Percentiles rank a stretch among this genome's conserved stretches.
These are phyloP conservation scores for Bibio marci DNA, from an alignment of 2,888 invertebrate genomes.

Conservation along the genomic window DNA sequence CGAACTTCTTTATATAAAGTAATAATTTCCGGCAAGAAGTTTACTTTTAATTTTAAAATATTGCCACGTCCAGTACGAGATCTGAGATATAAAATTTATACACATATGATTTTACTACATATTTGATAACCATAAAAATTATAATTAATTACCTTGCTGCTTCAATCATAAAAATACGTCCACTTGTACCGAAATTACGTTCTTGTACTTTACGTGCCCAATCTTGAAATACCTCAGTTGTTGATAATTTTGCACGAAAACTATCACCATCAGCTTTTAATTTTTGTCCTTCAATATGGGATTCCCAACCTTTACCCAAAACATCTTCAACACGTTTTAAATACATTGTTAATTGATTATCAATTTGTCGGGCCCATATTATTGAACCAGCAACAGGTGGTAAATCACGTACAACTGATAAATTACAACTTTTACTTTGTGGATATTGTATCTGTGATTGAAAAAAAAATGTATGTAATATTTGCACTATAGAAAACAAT, in stretches of 20 bases:
- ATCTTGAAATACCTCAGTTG: constrained; percentile 94
- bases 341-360: constrained; percentile 90
- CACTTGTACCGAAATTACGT: constrained; percentile 84
- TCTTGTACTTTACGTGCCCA: constrained; percentile 93
- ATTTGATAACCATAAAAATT: too few species aligned
- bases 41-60: constrained; percentile 76
- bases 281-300: constrained; percentile 96
- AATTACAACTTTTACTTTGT: constrained; percentile 80
- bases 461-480: constrained; percentile 7
- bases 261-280: constrained; percentile 95
- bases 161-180: constrained; percentile 88
- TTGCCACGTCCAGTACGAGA: constrained; percentile 64
- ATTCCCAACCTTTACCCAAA: constrained; percentile 95
- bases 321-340: constrained; percentile 96
- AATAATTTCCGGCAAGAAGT: constrained; percentile 96
- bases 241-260: constrained; percentile 89
- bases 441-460: constrained; percentile 70
- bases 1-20: constrained; percentile 96
- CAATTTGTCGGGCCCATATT: constrained; percentile 98
- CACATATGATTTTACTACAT: background rate
- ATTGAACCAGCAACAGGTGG: constrained; percentile 97
- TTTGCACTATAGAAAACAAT: background rate
- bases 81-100: too few species aligned
- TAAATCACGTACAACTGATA: constrained; percentile 82
- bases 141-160: constrained; percentile 31